Percentiles rank a stretch among this genome's conserved stretches.
Conservation (phyloP, 2,888 invertebrate species). For the Erebia epiphron region DNA sequence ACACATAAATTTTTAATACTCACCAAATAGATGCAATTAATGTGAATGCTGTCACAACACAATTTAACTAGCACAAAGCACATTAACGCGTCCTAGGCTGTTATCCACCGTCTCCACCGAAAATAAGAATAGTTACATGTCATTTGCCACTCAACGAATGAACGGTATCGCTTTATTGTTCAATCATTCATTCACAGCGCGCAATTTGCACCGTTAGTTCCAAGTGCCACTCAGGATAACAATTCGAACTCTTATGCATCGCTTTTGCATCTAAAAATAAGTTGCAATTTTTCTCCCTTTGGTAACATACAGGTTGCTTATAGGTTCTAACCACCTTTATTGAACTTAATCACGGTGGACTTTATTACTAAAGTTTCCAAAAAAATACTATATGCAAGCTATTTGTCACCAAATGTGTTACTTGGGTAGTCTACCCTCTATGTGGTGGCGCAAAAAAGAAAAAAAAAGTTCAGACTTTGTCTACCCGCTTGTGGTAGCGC, state of each 20-base stretch:
- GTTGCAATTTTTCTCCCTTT: not conserved
- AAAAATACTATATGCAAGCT: not conserved
- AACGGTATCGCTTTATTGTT: conserved; percentile 4
- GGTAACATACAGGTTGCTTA: no score
- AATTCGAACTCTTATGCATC: conserved; percentile 4
- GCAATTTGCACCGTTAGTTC: conserved; percentile 4
- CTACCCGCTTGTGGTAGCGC: no score
- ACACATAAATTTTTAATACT: not conserved
- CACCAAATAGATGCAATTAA: not conserved
- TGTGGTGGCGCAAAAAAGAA: no score
- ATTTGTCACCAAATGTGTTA: conserved; percentile 2
- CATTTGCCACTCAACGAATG: conserved; percentile 4
- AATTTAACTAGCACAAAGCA: conserved; percentile 2
- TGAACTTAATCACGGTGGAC: no score
- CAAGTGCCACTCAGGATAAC: conserved; percentile 2
- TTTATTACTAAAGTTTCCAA: no score
- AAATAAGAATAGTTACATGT: not conserved
- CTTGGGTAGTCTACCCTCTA: not conserved
- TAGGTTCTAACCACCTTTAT: no score
- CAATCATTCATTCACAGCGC: conserved; percentile 4
- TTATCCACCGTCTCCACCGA: no score
- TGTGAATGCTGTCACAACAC: not conserved
- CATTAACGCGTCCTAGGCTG: no score
- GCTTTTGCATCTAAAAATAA: conserved; percentile 2
- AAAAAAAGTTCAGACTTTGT: no score